Evolutionary conservation across 2,113 vertebrate genomes (phyloP).

Genomic region (Narcine bancroftii): DNA sequence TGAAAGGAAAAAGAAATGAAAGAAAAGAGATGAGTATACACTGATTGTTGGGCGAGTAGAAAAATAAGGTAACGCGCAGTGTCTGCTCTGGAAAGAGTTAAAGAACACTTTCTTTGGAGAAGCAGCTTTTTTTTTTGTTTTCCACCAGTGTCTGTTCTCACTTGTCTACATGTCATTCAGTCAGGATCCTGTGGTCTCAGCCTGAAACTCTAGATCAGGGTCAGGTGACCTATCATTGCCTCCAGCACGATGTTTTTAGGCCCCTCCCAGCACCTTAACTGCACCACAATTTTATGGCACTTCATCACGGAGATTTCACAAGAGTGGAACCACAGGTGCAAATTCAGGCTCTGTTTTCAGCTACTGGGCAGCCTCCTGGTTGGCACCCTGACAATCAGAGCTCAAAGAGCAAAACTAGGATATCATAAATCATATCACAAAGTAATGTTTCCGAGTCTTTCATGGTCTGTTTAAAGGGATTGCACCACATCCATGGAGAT

Average conservation of each 20-base stretch:
- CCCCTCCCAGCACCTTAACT: background rate
- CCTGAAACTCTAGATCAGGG: background rate
- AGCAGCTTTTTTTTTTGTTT: background rate
- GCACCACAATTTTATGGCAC: background rate
- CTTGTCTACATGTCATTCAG: background rate
- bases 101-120: background rate
- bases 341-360: background rate
- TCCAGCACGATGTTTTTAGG: background rate
- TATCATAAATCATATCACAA: conserved; percentile 50
- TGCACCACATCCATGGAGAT: conserved; percentile 48
- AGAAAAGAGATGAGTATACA: background rate
- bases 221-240: background rate
- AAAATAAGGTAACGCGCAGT: background rate
- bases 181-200: background rate
- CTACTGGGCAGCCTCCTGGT: conserved; percentile 21
- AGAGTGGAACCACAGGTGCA: background rate
- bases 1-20: background rate
- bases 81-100: background rate
- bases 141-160: background rate
- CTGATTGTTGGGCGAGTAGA: background rate
- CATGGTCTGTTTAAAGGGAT: conserved; percentile 43
- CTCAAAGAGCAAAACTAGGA: conserved; percentile 46
- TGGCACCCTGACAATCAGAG: conserved; percentile 34
- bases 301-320: background rate
- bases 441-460: conserved; percentile 45